Percentiles rank a stretch among this genome's conserved stretches.
Conservation (phyloP, 2,113 vertebrate genomes). For the Nothobranchius kuhntae region DNA sequence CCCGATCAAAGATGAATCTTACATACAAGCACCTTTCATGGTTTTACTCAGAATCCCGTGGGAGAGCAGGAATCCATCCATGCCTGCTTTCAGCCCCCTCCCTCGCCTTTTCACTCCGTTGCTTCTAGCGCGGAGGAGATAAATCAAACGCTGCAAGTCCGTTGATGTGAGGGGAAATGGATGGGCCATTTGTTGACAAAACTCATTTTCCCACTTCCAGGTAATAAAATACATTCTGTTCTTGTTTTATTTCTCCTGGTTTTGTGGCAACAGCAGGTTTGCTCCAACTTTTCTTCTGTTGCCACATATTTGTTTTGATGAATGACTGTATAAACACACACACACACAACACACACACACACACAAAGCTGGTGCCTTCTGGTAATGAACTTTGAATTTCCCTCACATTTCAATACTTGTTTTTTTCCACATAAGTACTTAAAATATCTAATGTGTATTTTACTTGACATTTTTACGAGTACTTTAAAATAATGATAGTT, state of each 20-base stretch:
- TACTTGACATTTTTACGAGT: too few species aligned
- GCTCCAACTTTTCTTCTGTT: conserved; percentile 19
- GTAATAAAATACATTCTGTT: conserved; percentile 68
- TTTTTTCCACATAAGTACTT: too few species aligned
- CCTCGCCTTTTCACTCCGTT: conserved; percentile 58
- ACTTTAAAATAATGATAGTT: too few species aligned
- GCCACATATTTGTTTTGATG: conserved; percentile 65
- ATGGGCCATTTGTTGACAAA: conserved; percentile 74
- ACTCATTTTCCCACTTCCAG: conserved; percentile 70
- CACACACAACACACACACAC: not conserved
- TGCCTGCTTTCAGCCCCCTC: conserved; percentile 20
- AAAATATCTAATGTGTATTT: too few species aligned
- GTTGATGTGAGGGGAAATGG: conserved; percentile 72
- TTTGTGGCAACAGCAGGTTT: conserved; percentile 51
- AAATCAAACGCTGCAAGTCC: conserved; percentile 68
- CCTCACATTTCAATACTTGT: too few species aligned
- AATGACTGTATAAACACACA: conserved; percentile 35
- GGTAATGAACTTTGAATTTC: too few species aligned
- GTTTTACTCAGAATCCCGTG: conserved; percentile 7
- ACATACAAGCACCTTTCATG: not conserved
- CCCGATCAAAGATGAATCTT: not conserved
- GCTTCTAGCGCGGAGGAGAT: conserved; percentile 62
- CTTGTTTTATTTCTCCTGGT: not conserved
- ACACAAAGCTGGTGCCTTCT: not conserved
- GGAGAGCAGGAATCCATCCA: conserved; percentile 25